These are phyloP conservation scores for Busseola fusca DNA, from an alignment of 2,888 invertebrate genomes.

Conservation along the genomic window DNA sequence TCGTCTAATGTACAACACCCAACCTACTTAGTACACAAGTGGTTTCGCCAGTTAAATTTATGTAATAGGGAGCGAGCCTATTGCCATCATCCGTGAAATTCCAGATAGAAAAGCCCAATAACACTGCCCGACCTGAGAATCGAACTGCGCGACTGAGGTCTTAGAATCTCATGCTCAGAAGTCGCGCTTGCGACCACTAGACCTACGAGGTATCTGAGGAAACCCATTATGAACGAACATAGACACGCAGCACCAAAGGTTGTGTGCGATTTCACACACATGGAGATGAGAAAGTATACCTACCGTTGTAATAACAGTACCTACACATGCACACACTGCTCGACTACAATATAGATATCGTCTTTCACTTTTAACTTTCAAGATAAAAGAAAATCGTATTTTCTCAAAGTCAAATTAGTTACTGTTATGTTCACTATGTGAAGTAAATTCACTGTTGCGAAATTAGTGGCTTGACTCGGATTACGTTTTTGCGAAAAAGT, in stretches of 20 bases:
- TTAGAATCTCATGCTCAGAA: background rate
- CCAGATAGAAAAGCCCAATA: background rate
- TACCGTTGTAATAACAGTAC: constrained; percentile 33
- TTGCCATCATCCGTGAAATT: background rate
- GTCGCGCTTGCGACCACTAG: background rate
- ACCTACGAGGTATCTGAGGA: background rate
- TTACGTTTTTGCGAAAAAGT: constrained; percentile 65
- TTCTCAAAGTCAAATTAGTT: constrained; percentile 43
- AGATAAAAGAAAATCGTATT: constrained; percentile 45
- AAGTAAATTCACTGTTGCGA: constrained; percentile 53
- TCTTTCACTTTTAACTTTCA: constrained; percentile 60
- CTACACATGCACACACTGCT: constrained; percentile 18
- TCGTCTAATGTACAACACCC: background rate
- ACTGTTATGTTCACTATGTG: constrained; percentile 30
- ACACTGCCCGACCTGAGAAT: background rate
- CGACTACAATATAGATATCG: constrained; percentile 45
- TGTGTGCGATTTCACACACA: constrained; percentile 32
- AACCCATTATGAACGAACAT: constrained; percentile 1
- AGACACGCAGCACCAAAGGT: constrained; percentile 24
- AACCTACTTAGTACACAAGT: background rate
- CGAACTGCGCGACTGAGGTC: background rate
- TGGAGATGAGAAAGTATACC: constrained; percentile 51
- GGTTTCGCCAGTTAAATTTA: background rate
- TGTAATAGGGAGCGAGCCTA: background rate
- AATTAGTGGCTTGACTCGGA: constrained; percentile 59